phyloP scores from a whole-genome alignment of 2,888 invertebrate genomes.

The Sinelater perroti region DNA sequence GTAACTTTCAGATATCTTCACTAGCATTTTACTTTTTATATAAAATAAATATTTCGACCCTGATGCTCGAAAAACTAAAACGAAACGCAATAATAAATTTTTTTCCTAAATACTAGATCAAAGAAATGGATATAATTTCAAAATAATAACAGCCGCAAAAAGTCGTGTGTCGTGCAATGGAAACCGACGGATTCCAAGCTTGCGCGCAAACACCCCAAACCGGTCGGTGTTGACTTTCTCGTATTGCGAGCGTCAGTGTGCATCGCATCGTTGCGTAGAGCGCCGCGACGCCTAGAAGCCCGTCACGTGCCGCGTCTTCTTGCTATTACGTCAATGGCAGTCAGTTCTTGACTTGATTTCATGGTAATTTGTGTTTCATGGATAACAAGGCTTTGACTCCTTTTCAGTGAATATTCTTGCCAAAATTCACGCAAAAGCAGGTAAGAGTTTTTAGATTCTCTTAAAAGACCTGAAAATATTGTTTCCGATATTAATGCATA shows the following conservation, averaged over 20 bases:
- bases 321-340: conserved; percentile 11
- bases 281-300: conserved; percentile 27
- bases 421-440: conserved; percentile 3
- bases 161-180: too few species aligned
- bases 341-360: conserved; percentile 6
- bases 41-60: too few species aligned
- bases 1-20: too few species aligned
- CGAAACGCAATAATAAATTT: too few species aligned
- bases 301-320: conserved; percentile 12
- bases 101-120: too few species aligned
- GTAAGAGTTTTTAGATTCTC: conserved; percentile 3
- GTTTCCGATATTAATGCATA: neutral
- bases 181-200: too few species aligned
- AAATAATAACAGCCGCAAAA: too few species aligned
- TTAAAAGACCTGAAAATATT: neutral
- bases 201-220: conserved; percentile 34
- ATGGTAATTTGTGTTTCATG: conserved; percentile 17
- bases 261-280: conserved; percentile 21
- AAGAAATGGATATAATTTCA: too few species aligned
- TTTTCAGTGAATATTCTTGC: conserved; percentile 1
- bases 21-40: too few species aligned
- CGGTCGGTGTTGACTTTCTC: conserved; percentile 31
- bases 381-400: conserved; percentile 8
- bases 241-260: conserved; percentile 31
- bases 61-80: too few species aligned